These are phyloP conservation scores for Hymenochirus boettgeri DNA, from an alignment of 2,113 vertebrate genomes.

Conservation along the genomic window DNA sequence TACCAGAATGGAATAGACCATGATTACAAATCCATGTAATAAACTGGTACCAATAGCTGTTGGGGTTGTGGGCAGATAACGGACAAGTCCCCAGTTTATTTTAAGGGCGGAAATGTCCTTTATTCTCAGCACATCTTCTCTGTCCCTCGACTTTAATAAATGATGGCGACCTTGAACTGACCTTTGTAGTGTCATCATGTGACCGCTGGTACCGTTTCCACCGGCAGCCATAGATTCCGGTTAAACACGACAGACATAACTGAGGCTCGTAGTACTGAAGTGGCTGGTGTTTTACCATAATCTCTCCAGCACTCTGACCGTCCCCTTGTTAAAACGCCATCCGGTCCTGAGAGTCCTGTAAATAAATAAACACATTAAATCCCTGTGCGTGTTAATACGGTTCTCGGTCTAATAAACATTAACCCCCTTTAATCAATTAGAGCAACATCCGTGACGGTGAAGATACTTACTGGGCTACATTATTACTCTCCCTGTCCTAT, in stretches of 20 bases:
- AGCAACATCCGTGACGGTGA: no score
- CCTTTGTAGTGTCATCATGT: slow-evolving; percentile 91
- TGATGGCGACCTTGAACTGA: slow-evolving; percentile 45
- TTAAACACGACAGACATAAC: slow-evolving; percentile 91
- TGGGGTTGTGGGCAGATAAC: no score
- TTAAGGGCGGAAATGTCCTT: no score
- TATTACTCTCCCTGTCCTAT: no score
- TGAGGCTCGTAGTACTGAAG: slow-evolving; percentile 98
- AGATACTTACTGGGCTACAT: no score
- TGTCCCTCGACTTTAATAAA: neutral
- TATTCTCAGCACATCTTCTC: no score
- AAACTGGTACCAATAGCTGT: no score
- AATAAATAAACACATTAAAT: slow-evolving; percentile 28
- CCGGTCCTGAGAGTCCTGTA: slow-evolving; percentile 62
- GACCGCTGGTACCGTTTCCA: slow-evolving; percentile 98
- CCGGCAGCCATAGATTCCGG: slow-evolving; percentile 94
- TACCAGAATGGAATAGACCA: no score
- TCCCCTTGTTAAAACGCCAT: slow-evolving; percentile 73
- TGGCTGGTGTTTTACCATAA: slow-evolving; percentile 97
- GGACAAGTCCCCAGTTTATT: no score
- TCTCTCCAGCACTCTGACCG: slow-evolving; percentile 65
- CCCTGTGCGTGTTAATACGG: neutral
- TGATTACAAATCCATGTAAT: no score
- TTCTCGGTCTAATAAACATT: neutral
- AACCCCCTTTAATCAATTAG: neutral